A percentile compares a stretch with the other conserved stretches of the same genome.
Evolutionary conservation across 2,797 vertebrate genomes (phyloP).

Genomic region (Chelmon rostratus): DNA sequence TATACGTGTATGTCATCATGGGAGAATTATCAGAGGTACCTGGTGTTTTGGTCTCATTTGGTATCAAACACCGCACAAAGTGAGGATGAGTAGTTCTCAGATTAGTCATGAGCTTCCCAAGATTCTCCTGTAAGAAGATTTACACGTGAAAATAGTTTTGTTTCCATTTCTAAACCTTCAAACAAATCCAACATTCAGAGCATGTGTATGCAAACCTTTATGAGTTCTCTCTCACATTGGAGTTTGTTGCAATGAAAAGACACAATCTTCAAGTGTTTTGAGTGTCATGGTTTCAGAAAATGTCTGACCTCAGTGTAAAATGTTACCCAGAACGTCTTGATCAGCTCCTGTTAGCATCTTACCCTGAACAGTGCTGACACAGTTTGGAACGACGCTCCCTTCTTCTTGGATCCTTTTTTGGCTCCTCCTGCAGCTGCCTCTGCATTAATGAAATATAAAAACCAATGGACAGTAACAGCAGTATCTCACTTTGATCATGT

Average conservation of each 20-base stretch:
- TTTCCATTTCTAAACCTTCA: background rate
- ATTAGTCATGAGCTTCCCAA: conserved; percentile 90
- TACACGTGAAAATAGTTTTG: background rate
- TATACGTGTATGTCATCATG: background rate
- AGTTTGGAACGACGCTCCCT: conserved; percentile 91
- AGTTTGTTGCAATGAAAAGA: too few relatives aligned
- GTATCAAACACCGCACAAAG: conserved; percentile 90
- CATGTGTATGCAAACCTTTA: too few relatives aligned
- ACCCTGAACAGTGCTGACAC: conserved; percentile 90
- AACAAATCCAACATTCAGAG: background rate
- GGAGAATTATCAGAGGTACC: conserved; percentile 78
- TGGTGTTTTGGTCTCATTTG: conserved; percentile 90
- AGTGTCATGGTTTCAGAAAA: conserved; percentile 53
- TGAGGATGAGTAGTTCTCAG: conserved; percentile 88
- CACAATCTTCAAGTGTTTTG: too few relatives aligned
- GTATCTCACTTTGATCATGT: background rate
- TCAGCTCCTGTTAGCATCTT: background rate
- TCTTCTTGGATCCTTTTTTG: conserved; percentile 88
- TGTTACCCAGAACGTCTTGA: background rate
- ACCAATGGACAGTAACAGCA: background rate
- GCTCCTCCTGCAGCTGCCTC: conserved; percentile 49
- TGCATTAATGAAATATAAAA: conserved; percentile 45
- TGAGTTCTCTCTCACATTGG: too few relatives aligned
- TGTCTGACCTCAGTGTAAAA: background rate
- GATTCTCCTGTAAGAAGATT: conserved; percentile 83